Evolutionary conservation across 2,797 vertebrate species (phyloP), one percentile per base, ranked within the genome.

Genomic region (Anguilla megastoma): DNA sequence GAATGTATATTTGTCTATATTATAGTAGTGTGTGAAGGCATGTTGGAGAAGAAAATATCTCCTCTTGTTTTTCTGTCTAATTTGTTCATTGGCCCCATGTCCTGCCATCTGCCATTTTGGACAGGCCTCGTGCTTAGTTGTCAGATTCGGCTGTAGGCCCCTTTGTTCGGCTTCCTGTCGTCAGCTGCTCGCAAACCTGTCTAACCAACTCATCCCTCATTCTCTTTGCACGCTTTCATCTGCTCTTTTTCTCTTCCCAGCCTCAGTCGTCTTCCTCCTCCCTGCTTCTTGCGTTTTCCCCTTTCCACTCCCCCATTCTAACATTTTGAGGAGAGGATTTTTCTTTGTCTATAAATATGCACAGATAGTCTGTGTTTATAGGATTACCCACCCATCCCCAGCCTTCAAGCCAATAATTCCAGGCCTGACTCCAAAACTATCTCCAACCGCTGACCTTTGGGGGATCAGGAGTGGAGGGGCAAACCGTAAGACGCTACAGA

Each of bases 341-440:
- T 82, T 82, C 45, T 82, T 82, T 21, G 79, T 82, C 79, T 82
- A 48, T 82, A 82, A 48, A 82, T 82, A 82, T 48, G 41, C 79
- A 82, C 79, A n/a, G 79, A 82, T 48, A 82, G 45, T 48, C 41
- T 82, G 79, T 50, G 79, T 82, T 82, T 82, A 82, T 82, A 82
- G 79, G 79, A 82, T 82, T 82, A 82, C 79, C 45, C 41, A 82
- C 41, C 79, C 36, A 82, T 18, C 79, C 21, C 79, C 79, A 82
- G 79, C 45, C 41, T 18, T 50, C 79, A 50, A 82, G 79, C 79
- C 79, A 45, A 82, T 82, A 82, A 82, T 82, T 48, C 79, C 79
- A 48, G 79, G 41, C 6, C 79, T 50, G 41, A 45, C 79, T 82
- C 21, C 21, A 82, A 82, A 82, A 82, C 79, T 48, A 48, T 82